Conservation (phyloP, 2,888 invertebrate species). For the Eubasilissa splendida region DNA sequence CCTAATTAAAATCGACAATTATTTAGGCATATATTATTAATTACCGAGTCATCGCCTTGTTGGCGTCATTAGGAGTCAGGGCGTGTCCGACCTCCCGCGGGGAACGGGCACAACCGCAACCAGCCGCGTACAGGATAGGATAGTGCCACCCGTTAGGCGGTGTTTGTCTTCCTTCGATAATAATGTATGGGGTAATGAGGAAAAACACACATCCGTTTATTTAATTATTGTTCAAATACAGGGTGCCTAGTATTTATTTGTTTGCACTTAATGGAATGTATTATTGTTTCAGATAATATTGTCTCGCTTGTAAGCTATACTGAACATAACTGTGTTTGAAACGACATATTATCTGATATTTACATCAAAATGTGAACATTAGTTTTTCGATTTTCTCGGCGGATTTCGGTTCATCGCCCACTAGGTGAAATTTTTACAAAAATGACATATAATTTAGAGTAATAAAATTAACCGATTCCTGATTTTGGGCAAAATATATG, state of each 20-base stretch:
- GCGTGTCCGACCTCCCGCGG: slow-evolving; percentile 23
- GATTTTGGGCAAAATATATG: no score
- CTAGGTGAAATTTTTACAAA: no score
- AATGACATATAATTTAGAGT: no score
- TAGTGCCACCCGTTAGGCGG: neutral
- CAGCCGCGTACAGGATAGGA: no score
- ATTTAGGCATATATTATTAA: neutral
- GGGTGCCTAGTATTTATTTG: slow-evolving; percentile 13
- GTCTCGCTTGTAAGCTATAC: no score
- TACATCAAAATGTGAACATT: no score
- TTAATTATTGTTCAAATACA: slow-evolving; percentile 21
- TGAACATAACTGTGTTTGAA: no score
- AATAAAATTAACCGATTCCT: no score
- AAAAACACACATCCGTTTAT: neutral
- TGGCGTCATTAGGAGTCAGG: slow-evolving; percentile 4
- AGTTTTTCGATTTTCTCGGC: no score
- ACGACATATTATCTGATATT: no score
- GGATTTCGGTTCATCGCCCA: no score
- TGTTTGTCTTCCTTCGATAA: neutral
- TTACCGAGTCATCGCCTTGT: neutral
- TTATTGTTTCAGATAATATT: no score
- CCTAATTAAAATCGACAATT: neutral
- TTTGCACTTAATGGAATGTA: neutral
- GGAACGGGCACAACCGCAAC: neutral
- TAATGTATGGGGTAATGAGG: neutral